phyloP scores from a whole-genome alignment of 2,797 vertebrate genomes.

The Amblyraja radiata region DNA sequence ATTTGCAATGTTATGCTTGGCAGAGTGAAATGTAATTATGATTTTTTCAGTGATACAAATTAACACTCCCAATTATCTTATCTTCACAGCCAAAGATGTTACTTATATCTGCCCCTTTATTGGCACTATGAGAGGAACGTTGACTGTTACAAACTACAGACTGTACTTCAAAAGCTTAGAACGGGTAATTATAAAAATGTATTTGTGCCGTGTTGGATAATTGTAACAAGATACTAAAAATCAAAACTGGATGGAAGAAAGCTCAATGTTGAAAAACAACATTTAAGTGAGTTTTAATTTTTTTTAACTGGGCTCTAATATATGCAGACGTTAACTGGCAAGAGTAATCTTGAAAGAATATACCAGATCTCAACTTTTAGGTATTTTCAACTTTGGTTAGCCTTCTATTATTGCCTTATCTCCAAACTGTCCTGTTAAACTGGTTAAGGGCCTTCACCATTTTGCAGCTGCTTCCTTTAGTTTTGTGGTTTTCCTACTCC shows the following conservation, averaged over 20 bases:
- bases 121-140: slow-evolving; percentile 78
- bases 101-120: slow-evolving; percentile 95
- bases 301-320: neutral
- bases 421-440: neutral
- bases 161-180: slow-evolving; percentile 93
- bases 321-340: neutral
- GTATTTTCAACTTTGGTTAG: neutral
- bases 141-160: slow-evolving; percentile 90
- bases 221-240: neutral
- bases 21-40: neutral
- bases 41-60: neutral
- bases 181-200: slow-evolving; percentile 63
- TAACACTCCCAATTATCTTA: neutral
- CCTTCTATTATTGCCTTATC: neutral
- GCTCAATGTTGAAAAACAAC: neutral
- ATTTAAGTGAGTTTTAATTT: neutral
- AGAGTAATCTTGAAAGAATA: neutral
- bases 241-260: neutral
- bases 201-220: neutral
- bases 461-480: no score
- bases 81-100: slow-evolving; percentile 76
- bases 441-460: neutral
- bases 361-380: neutral
- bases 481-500: no score
- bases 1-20: neutral